Evolutionary conservation across 1,140 invertebrate species (phyloP), one percentile per base, ranked within the genome.

Genomic region (Danaus plexippus): DNA sequence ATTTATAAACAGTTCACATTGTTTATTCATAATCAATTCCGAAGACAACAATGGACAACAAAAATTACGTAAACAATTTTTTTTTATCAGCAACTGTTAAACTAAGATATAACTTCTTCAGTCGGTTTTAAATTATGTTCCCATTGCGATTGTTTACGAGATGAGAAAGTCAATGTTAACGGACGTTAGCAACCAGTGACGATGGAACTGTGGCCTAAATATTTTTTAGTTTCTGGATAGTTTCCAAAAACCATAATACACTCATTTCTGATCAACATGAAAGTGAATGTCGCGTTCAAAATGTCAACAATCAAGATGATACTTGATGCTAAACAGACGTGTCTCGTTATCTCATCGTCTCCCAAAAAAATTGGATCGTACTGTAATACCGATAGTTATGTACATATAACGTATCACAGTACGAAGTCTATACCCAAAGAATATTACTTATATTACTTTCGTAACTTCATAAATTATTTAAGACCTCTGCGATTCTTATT

Each of bases 141-240:
- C 22, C 22, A 32, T 32, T 57, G 15, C 57, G 69, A 71, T 69
- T 78, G 73, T 80, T 79, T 84, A 77, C 52, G 63, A 59, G 66
- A 71, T 74, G 69, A 71, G 75, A 80, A 80, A 82, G 77, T 85
- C 79, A 80, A 85, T 80, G 81, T 77, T 85, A 81, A 71, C 79
- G 81, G 78, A 84, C 69, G 70, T 68, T 67, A 69, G 67, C 62
- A 52, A 32, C 22, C 69, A 71, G 73, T 75, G 80, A 82, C 69
- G 68, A 62, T 66, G 67, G 59, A 77, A 71, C 80, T 79, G 68
- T 80, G 82, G 75, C 80, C 80, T 71, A 82, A 79, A 85, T 85
- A 77, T 76, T 77, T 75, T 70, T 66, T 61, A 65, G 67, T 63
- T 73, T 75, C 80, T 84, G 79, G 80, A 78, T 43, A 51, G 40